These are phyloP conservation scores for Drosophila diplacantha DNA, from an alignment of 2,888 invertebrate species.

Conservation along the genomic window DNA sequence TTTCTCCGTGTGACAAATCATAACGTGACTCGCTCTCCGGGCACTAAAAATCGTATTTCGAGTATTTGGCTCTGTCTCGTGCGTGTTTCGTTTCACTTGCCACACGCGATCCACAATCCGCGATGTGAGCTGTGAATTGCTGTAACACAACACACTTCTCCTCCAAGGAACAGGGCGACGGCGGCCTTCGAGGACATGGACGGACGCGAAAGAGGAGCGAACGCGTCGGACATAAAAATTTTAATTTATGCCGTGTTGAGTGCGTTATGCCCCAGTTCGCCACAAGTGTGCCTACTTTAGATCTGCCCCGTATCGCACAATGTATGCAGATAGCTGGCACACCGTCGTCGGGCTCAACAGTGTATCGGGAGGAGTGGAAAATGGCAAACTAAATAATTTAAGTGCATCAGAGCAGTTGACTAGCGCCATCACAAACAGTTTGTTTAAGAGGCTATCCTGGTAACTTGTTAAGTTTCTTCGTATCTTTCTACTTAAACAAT, in stretches of 20 bases:
- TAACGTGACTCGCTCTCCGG: conserved; percentile 60
- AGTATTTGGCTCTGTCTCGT: conserved; percentile 45
- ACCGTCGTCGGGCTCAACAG: background rate
- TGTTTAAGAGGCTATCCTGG: background rate
- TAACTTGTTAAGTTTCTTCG: background rate
- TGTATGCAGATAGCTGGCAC: conserved; percentile 35
- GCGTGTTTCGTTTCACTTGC: conserved; percentile 63
- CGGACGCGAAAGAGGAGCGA: conserved; percentile 7
- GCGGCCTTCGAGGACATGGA: background rate
- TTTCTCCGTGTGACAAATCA: conserved; percentile 43
- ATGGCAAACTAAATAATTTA: conserved; percentile 1
- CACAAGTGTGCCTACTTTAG: conserved; percentile 51
- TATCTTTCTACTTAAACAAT: no score
- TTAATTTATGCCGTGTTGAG: conserved; percentile 70
- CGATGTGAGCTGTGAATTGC: conserved; percentile 55
- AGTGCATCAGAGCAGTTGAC: background rate
- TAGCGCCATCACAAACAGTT: background rate
- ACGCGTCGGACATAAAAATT: conserved; percentile 50
- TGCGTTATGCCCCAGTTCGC: conserved; percentile 67
- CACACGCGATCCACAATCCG: conserved; percentile 42
- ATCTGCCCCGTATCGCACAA: conserved; percentile 35
- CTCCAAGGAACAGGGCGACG: conserved; percentile 1
- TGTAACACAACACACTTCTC: conserved; percentile 27
- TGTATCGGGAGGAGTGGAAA: background rate
- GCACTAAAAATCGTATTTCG: conserved; percentile 63